Base-by-base conservation (phyloP, 2,888 invertebrate species). In the Cynaeus angustus region DNA sequence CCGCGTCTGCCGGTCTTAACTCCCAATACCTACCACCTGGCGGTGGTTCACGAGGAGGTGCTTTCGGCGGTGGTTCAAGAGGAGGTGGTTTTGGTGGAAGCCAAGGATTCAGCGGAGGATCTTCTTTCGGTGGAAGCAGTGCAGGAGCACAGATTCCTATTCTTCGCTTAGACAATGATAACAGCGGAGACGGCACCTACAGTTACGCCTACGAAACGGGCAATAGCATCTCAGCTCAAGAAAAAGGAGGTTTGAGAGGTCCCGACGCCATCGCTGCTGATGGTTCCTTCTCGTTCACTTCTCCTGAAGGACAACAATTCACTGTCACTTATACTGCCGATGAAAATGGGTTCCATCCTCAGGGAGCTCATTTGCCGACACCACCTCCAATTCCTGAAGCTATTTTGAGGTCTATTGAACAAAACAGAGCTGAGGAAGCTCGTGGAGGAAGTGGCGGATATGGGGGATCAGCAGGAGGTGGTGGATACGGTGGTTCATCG, bases 371-470 rank as follows among this genome's bases (percentile, higher is more conserved):
- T 73, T 80, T 89, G 43, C 89, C 89, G n/a, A 89, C 89, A 0
- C 86, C 89, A 0, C 89, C 89, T 0, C 89, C 89, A 30, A 88
- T 89, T 72, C 89, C 89, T 0, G 88, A 86, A 65, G 88, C 55
- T 12, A 69, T 69, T 38, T 48, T 69, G 65, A 69, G 50, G 50
- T 62, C 58, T 9, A 41, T 58, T 9, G 43, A 58, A 10, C 58
- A 58, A 12, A 58, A 43, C 21, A 45, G 28, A 37, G 58, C 58
- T 6, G 45, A 43, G 26, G 58, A 37, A 28, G 45, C 28, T 14
- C 75, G 77, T 37, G 77, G 78, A 7, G 76, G 74, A 16, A 74
- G 77, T 33, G 78, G 78, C 6, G 76, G 74, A 16, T 72, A 72
- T 16, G 72, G 72, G 52, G 45, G 72, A 71, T 28, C 45, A 10